These are phyloP conservation scores for Prunella himalayana DNA, from an alignment of 2,113 vertebrate species.

Conservation along the genomic window DNA sequence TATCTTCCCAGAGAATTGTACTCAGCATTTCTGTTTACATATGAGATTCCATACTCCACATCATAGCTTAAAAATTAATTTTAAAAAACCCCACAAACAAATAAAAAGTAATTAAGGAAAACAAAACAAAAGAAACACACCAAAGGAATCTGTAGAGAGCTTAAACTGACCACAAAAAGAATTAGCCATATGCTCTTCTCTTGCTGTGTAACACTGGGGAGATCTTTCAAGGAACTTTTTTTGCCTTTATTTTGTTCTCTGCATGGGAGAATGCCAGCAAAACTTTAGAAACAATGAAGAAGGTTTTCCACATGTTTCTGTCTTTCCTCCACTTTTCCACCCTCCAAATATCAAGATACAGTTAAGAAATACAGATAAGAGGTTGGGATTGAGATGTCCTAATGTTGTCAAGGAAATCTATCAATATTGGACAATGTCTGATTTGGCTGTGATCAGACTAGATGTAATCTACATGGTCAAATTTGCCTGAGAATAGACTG, in stretches of 20 bases:
- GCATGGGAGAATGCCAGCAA: background rate
- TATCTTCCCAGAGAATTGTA: background rate
- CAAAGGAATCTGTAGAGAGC: background rate
- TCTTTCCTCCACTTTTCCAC: background rate
- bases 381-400: background rate
- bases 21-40: background rate
- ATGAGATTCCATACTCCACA: background rate
- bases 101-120: background rate
- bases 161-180: background rate
- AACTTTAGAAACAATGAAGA: background rate
- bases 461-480: background rate
- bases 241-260: background rate
- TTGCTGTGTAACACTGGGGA: background rate
- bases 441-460: background rate
- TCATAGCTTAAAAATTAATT: background rate
- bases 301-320: background rate
- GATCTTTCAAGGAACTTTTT: background rate
- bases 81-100: background rate
- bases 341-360: background rate
- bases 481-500: background rate
- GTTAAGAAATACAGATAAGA: background rate
- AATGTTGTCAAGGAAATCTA: background rate
- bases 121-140: background rate
- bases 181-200: constrained; percentile 6
- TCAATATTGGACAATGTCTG: background rate